Base-by-base conservation (phyloP, 2,888 invertebrate genomes). In the Tribolium freemani region DNA sequence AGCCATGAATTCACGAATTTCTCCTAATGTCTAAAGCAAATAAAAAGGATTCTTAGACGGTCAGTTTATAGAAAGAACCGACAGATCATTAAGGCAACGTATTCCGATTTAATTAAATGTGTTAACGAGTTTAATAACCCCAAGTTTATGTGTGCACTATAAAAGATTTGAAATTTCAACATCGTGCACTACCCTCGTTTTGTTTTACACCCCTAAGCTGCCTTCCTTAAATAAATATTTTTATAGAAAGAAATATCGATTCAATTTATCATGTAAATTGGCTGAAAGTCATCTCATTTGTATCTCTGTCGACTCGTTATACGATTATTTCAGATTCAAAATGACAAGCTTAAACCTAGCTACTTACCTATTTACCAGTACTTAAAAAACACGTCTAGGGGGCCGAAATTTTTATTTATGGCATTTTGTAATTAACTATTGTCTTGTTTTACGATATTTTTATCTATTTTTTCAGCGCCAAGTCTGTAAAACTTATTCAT, bases 251-350 rank as follows among this genome's bases (percentile, higher is more conserved):
- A 87, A 86, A 87, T 86, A 87, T 87, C 83, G 86, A 84, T 84
- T 81, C 86, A 85, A 86, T 87, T 86, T 85, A 82, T 87, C 87
- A 86, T 84, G 85, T 85, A 87, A 87, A 87, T 87, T 87, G 86
- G 86, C 85, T 84, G 81, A 82, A 85, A 86, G 85, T 85, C 85
- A 83, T 83, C 84, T 84, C 86, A 86, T 87, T 86, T 86, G 83
- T 87, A 85, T 83, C 82, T 83, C 84, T 86, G 85, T 86, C 87
- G 83, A 83, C 86, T 85, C 83, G 84, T 86, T 85, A 85, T 85
- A 85, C 85, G 85, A 84, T 86, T 85, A 85, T 84, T 84, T 80
- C 80, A 82, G 80, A 83, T 82, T 81, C 77, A 76, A 75, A 82
- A 82, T 81, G 84, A 85, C 85, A 84, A 75, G 82, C 83, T 84